Evolutionary conservation across 2,888 invertebrate genomes (phyloP).

Genomic region (Tetragonula carbonaria): DNA sequence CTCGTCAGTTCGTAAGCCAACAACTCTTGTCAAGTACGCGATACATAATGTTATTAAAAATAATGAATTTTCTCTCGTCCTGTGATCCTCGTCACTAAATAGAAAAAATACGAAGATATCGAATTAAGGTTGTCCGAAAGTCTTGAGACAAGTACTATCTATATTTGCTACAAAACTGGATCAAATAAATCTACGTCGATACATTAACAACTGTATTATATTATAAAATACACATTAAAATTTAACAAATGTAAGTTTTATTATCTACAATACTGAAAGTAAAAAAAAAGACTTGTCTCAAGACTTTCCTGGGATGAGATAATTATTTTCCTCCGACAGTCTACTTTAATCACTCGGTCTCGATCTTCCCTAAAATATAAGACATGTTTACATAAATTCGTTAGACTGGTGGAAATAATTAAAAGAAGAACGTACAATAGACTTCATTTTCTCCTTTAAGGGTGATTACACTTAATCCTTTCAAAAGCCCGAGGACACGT

Average conservation of each 20-base stretch:
- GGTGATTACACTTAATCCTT: constrained; percentile 8
- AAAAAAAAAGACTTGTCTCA: too few species aligned
- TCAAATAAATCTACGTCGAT: too few species aligned
- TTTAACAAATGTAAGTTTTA: too few species aligned
- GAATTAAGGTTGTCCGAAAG: background rate
- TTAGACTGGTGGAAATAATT: background rate
- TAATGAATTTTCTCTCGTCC: background rate
- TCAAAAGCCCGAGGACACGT: constrained; percentile 2
- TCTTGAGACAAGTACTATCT: background rate
- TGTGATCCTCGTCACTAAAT: background rate
- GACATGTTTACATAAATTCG: background rate
- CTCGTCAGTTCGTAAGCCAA: background rate
- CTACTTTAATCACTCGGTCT: background rate
- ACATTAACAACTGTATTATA: too few species aligned
- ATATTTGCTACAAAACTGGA: background rate
- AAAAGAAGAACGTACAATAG: background rate
- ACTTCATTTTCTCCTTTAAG: background rate
- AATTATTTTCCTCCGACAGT: background rate
- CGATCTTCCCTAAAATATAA: background rate
- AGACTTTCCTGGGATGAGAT: background rate
- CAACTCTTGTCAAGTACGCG: background rate
- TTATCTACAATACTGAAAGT: too few species aligned
- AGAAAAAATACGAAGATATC: background rate
- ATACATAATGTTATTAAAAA: background rate
- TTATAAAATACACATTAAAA: too few species aligned